These are phyloP conservation scores for Ceratina australensis DNA, from an alignment of 1,140 invertebrate genomes.

Conservation along the genomic window DNA sequence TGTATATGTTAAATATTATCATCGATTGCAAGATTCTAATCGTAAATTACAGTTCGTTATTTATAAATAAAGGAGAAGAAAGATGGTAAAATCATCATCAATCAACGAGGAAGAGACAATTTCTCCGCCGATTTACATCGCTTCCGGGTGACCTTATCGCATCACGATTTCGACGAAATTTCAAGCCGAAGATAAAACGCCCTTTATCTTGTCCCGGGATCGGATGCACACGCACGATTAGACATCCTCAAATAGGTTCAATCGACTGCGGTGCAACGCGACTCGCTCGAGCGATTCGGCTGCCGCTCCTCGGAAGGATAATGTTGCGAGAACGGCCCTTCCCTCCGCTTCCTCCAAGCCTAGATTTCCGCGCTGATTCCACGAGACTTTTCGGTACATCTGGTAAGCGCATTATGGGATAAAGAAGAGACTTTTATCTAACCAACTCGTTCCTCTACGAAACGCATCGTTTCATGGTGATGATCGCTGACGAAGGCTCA, in stretches of 20 bases:
- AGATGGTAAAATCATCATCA: no score
- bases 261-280: conserved; percentile 33
- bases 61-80: no score
- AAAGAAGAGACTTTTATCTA: conserved; percentile 34
- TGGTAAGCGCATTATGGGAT: conserved; percentile 54
- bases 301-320: conserved; percentile 35
- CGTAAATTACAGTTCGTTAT: no score
- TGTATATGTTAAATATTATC: no score
- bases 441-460: neutral
- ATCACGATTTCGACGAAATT: conserved; percentile 5
- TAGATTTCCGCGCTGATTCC: conserved; percentile 11
- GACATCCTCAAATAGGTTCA: conserved; percentile 17
- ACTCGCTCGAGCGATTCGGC: conserved; percentile 5
- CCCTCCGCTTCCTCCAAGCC: neutral
- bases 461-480: neutral
- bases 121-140: conserved; percentile 5
- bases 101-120: neutral
- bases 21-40: no score
- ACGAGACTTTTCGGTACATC: conserved; percentile 53
- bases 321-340: conserved; percentile 26
- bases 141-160: neutral
- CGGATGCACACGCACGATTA: conserved; percentile 33
- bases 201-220: conserved; percentile 22
- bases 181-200: neutral
- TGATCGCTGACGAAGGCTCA: conserved; percentile 4